These are phyloP conservation scores for Nothocercus julius DNA, from an alignment of 2,113 vertebrate species.

Conservation along the genomic window DNA sequence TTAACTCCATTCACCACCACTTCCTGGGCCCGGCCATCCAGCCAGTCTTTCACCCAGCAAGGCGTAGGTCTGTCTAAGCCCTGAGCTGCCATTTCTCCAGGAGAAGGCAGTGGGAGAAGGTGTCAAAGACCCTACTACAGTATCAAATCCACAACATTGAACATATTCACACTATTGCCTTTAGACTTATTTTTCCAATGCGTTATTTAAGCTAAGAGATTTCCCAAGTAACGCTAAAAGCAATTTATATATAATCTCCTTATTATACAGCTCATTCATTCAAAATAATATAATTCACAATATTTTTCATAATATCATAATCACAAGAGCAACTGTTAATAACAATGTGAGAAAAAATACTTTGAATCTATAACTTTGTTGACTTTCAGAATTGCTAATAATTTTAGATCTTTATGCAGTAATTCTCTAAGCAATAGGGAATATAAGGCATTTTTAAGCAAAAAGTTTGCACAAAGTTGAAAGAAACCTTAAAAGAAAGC, in stretches of 20 bases:
- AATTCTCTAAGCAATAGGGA: not conserved
- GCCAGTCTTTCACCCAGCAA: too few species aligned
- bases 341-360: not conserved
- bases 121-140: too few species aligned
- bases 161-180: not conserved
- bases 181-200: not conserved
- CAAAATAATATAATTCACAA: not conserved
- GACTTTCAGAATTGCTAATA: not conserved
- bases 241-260: not conserved
- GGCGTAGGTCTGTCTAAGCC: too few species aligned
- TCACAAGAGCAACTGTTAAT: not conserved
- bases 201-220: conserved; percentile 29
- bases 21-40: too few species aligned
- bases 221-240: not conserved
- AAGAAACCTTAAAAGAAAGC: not conserved
- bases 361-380: not conserved
- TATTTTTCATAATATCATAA: not conserved
- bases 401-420: not conserved
- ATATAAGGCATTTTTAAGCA: not conserved
- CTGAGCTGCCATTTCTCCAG: too few species aligned
- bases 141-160: not conserved
- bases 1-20: too few species aligned
- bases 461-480: not conserved
- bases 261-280: conserved; percentile 39
- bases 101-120: too few species aligned